phyloP scores from a whole-genome alignment of 1,140 invertebrate species.

The Aleiodes sp. region DNA sequence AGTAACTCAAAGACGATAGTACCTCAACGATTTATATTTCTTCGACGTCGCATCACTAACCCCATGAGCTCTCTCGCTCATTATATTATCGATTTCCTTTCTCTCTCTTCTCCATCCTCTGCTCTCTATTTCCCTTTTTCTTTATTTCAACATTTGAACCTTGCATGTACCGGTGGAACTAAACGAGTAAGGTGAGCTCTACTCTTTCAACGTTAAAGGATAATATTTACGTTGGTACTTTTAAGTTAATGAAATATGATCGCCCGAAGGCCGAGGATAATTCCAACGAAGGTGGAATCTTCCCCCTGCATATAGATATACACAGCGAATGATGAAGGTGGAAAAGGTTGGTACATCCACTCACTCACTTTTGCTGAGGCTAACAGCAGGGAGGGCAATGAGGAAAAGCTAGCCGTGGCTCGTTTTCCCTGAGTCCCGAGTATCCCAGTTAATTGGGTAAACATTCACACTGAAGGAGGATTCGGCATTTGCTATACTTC shows the following conservation, averaged over 20 bases:
- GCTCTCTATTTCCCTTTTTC: neutral
- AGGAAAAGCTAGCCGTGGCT: neutral
- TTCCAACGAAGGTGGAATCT: neutral
- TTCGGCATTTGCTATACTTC: neutral
- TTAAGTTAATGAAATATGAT: slow-evolving; percentile 39
- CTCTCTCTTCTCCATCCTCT: neutral
- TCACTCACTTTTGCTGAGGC: no score
- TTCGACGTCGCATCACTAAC: no score
- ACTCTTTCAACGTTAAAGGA: slow-evolving; percentile 19
- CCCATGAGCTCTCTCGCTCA: neutral
- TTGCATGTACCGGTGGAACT: neutral
- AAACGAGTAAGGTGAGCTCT: slow-evolving; percentile 11
- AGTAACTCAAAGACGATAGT: no score
- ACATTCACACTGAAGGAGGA: slow-evolving; percentile 9
- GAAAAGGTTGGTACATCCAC: no score
- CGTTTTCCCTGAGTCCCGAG: neutral
- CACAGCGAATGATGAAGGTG: no score
- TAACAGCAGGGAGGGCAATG: no score
- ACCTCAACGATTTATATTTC: no score
- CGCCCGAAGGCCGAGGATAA: slow-evolving; percentile 27
- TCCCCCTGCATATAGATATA: neutral
- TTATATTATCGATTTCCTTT: neutral
- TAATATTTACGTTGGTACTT: slow-evolving; percentile 36
- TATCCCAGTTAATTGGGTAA: slow-evolving; percentile 26
- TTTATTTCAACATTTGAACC: neutral